These are phyloP conservation scores for Glyptemys insculpta DNA, from an alignment of 2,797 vertebrate species.

Conservation along the genomic window DNA sequence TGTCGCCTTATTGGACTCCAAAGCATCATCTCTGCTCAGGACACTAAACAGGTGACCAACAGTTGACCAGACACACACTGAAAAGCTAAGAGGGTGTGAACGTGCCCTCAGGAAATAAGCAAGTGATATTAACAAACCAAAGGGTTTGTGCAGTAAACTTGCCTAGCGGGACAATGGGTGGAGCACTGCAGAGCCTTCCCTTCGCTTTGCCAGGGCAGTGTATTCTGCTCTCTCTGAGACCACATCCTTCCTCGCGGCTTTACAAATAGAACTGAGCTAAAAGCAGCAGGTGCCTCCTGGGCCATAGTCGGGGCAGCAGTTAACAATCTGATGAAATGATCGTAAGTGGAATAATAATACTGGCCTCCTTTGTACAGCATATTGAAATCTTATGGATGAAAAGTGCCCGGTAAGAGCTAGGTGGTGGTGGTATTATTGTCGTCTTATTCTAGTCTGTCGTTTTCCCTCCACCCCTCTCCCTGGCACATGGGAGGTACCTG, in stretches of 20 bases:
- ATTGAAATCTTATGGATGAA: not conserved
- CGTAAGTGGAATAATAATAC: not conserved
- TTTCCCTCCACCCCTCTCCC: not conserved
- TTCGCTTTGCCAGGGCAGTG: no score
- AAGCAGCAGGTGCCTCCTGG: not conserved
- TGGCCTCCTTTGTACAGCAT: not conserved
- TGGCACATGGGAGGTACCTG: not conserved
- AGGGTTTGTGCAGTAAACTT: not conserved
- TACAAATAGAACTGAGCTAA: accelerated
- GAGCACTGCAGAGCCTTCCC: not conserved
- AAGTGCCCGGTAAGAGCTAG: not conserved
- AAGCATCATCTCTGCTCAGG: not conserved
- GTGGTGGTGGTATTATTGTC: not conserved
- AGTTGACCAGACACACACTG: not conserved
- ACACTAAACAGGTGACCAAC: not conserved
- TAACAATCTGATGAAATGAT: not conserved
- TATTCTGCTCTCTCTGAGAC: not conserved
- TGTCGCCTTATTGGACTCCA: not conserved
- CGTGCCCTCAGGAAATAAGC: not conserved
- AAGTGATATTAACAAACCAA: not conserved
- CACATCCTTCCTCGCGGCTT: constrained; percentile 1
- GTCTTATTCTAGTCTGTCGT: not conserved
- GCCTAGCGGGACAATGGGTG: not conserved
- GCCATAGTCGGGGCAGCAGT: not conserved
- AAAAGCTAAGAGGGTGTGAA: not conserved